Base-by-base conservation (phyloP, 2,113 vertebrate species). In the Elephas maximus region DNA sequence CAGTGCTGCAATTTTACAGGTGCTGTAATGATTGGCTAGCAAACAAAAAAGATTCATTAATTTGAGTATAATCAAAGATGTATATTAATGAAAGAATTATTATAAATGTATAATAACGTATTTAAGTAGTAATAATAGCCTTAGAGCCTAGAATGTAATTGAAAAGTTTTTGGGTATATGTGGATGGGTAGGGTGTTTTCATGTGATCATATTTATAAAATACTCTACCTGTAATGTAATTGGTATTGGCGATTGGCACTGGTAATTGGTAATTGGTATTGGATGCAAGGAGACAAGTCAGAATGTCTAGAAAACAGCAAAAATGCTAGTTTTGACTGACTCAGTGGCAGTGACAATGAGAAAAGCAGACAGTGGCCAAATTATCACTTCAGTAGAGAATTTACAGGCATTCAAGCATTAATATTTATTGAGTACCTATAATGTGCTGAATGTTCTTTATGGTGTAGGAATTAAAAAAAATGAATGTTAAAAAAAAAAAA, bases 381-480 rank as follows among this genome's bases (percentile, higher is more conserved):
- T 80, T 92, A n/a, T 17, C 26, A 65, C 48, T 94, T 88, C 37
- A 88, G 37, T 57, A 57, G 51, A 57, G 9, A 45, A 88, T 30
- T 83, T 87, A 63, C 86, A 92, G 17, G 45, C 87, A 51, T 90
- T 87, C 80, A 95, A 90, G 33, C 48, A 79, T 94, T 88, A 77
- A 53, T 95, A 57, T 93, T 90, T 95, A 62, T 90, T 62, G 83
- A n/a, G 5, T 92, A 69, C 23, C 24, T 57, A 57, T 51, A 48
- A 92, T 77, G 24, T 91, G 37, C 80, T 63, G 92, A 80, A 90
- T 90, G 48, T 20, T 73, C 53, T 60, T 88, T 88, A 51, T 90
- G 9, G 51, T 88, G 41, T 92, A 90, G 30, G 44, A 1, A 77
- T 41, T 80, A 3, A 89, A 90, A 94, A 90, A 53, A 88, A 65